A percentile compares a stretch with the other conserved stretches of the same genome.
Evolutionary conservation across 2,888 invertebrate species (phyloP).

Genomic region (Chironomus tentans): DNA sequence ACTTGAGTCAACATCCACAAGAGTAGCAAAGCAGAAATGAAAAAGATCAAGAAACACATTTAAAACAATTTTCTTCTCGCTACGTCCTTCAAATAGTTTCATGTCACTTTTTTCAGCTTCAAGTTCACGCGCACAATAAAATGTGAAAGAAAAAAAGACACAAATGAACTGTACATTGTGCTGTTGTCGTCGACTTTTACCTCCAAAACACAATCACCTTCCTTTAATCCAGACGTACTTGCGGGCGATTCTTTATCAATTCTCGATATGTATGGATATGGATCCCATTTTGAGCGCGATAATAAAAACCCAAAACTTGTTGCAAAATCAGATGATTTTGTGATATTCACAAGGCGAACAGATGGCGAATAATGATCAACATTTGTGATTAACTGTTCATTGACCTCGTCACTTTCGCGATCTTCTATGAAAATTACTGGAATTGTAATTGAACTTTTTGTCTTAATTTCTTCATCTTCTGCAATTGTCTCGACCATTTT

Average conservation of each 20-base stretch:
- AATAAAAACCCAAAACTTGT: slow-evolving; percentile 63
- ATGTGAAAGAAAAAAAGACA: neutral
- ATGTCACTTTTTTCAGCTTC: neutral
- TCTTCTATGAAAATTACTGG: slow-evolving; percentile 19
- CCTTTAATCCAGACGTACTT: slow-evolving; percentile 52
- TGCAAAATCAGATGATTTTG: slow-evolving; percentile 47
- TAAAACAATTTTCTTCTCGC: neutral
- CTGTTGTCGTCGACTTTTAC: slow-evolving; percentile 49
- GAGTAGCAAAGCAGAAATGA: neutral
- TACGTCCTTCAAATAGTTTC: neutral
- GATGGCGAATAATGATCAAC: slow-evolving; percentile 35
- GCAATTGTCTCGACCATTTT: slow-evolving; percentile 18
- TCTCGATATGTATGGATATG: slow-evolving; percentile 67
- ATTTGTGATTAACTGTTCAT: neutral
- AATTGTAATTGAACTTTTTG: neutral
- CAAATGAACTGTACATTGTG: slow-evolving; percentile 41
- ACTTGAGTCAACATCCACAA: neutral
- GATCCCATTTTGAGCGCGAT: slow-evolving; percentile 69
- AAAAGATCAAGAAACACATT: neutral
- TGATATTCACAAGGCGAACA: slow-evolving; percentile 46
- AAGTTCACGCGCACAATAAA: neutral
- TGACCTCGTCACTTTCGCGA: slow-evolving; percentile 17
- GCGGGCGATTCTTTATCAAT: slow-evolving; percentile 56
- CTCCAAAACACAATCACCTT: slow-evolving; percentile 64
- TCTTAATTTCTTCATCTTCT: neutral